phyloP scores from a whole-genome alignment of 2,797 vertebrate species.

The Cyclopterus lumpus region DNA sequence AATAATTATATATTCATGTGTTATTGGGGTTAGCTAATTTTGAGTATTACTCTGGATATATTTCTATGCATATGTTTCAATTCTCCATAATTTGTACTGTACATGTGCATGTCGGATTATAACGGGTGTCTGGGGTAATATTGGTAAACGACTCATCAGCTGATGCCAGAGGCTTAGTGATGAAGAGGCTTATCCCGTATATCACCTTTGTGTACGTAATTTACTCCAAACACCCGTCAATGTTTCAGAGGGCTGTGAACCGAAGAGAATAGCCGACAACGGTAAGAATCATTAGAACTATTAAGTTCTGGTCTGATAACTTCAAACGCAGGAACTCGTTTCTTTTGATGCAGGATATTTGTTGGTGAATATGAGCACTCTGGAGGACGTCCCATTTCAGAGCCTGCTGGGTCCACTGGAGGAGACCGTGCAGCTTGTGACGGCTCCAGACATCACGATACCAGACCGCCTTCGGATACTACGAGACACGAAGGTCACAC shows the following conservation, averaged over 20 bases:
- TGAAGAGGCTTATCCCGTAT: constrained; percentile 65
- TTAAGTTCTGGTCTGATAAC: background rate
- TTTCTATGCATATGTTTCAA: background rate
- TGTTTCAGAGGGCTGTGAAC: constrained; percentile 15
- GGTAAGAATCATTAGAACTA: constrained; percentile 41
- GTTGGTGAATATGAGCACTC: constrained; percentile 80
- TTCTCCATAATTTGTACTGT: background rate
- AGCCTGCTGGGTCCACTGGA: constrained; percentile 69
- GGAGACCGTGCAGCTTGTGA: constrained; percentile 57
- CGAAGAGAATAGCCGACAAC: background rate
- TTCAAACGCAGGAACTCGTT: background rate
- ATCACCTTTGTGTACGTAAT: constrained; percentile 37
- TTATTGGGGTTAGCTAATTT: background rate
- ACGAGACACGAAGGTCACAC: constrained; percentile 82
- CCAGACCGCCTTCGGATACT: constrained; percentile 84
- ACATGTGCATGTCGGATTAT: constrained; percentile 7
- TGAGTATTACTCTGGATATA: background rate
- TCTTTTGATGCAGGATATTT: constrained; percentile 29
- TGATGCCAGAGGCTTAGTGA: constrained; percentile 78
- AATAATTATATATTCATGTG: background rate
- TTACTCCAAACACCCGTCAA: constrained; percentile 32
- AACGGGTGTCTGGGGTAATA: constrained; percentile 12
- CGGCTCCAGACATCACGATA: constrained; percentile 74
- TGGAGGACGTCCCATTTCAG: constrained; percentile 92
- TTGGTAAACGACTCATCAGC: constrained; percentile 59